These are phyloP conservation scores for Sturnira hondurensis DNA, from an alignment of 2,113 vertebrate genomes.

Conservation along the genomic window DNA sequence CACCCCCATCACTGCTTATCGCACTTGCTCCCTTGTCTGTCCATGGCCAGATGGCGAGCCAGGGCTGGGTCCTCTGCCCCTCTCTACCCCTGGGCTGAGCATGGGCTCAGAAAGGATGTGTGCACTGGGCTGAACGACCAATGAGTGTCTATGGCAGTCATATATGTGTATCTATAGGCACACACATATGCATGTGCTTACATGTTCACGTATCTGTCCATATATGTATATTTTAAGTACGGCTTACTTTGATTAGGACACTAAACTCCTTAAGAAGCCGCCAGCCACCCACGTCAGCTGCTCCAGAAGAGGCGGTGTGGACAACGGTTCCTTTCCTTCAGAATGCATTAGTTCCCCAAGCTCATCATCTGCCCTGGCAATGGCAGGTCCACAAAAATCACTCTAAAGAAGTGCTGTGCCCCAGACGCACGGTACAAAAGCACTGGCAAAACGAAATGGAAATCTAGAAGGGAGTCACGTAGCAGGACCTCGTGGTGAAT, in stretches of 20 bases:
- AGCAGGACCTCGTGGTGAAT: background rate
- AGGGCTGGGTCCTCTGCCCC: background rate
- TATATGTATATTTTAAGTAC: background rate
- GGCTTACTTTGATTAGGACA: background rate
- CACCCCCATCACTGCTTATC: fast-evolving
- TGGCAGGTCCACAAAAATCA: background rate
- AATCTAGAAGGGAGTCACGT: background rate
- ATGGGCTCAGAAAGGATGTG: background rate
- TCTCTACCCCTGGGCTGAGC: background rate
- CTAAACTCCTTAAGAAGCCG: background rate
- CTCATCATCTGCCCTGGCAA: background rate
- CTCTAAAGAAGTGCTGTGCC: background rate
- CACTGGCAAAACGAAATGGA: background rate
- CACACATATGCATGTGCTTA: background rate
- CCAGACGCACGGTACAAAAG: conserved; percentile 5
- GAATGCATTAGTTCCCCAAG: conserved; percentile 5
- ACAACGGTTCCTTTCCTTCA: background rate
- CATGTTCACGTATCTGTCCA: background rate
- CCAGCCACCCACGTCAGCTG: background rate
- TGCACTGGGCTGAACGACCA: background rate
- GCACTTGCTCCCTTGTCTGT: background rate
- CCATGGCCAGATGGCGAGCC: fast-evolving
- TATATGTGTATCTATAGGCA: background rate
- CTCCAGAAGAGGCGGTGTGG: background rate
- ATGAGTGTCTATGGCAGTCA: background rate